Evolutionary conservation across 2,888 invertebrate genomes (phyloP).

Genomic region (Temnothorax ravouxi): DNA sequence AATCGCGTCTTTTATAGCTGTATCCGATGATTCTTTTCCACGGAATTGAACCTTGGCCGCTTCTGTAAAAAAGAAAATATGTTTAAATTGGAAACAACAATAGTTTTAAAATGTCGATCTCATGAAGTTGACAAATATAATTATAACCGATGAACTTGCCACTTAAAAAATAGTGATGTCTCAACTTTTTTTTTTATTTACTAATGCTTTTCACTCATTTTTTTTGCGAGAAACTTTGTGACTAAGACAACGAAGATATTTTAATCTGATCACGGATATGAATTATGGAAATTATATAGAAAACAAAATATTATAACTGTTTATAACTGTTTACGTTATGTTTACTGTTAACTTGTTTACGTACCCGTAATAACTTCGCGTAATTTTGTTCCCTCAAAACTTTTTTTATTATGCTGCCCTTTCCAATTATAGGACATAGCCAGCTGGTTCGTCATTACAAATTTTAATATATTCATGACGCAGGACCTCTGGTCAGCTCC

Average conservation of each 20-base stretch:
- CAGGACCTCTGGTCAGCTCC: constrained; percentile 8
- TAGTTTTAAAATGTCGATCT: no score
- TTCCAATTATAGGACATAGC: constrained; percentile 13
- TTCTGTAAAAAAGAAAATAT: constrained; percentile 11
- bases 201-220: no score
- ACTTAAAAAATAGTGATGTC: no score
- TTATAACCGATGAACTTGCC: no score
- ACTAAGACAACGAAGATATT: not conserved
- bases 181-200: no score
- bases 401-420: constrained; percentile 1
- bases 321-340: not conserved
- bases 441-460: not conserved
- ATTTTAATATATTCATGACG: constrained; percentile 11
- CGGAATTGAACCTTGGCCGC: not conserved
- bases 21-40: not conserved
- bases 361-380: constrained; percentile 10
- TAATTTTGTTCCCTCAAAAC: not conserved
- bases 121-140: no score
- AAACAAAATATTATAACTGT: not conserved
- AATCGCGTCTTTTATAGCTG: not conserved
- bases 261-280: not conserved
- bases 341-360: not conserved
- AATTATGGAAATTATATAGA: constrained; percentile 11
- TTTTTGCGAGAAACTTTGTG: not conserved
- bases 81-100: not conserved